Evolutionary conservation across 2,113 vertebrate species (phyloP).

Genomic region (Heteronetta atricapilla): DNA sequence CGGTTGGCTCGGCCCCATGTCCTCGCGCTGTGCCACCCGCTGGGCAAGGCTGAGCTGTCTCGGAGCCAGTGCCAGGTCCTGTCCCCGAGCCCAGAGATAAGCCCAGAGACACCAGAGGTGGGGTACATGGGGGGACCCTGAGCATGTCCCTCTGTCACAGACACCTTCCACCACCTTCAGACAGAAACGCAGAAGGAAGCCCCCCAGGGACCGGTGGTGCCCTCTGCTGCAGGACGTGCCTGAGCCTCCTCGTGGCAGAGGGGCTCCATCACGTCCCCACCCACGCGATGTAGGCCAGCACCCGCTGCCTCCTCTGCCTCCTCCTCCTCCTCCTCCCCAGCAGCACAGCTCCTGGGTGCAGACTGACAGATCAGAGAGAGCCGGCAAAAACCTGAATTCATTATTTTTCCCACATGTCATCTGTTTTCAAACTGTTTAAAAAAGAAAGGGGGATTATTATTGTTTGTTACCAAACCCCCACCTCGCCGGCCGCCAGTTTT

Average conservation of each 20-base stretch:
- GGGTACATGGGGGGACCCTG: background rate
- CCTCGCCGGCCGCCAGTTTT: too few relatives aligned
- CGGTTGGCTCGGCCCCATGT: background rate
- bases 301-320: background rate
- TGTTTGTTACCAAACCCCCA: background rate
- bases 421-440: background rate
- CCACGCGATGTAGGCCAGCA: slow-evolving; percentile 29
- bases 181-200: background rate
- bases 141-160: background rate
- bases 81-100: background rate
- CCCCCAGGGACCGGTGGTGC: background rate
- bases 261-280: background rate
- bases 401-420: slow-evolving; percentile 7
- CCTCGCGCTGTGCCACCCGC: background rate
- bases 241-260: background rate
- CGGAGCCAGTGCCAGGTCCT: background rate
- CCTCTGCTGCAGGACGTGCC: background rate
- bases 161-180: background rate
- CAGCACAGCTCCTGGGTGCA: rapidly evolving
- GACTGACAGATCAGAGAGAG: slow-evolving; percentile 50
- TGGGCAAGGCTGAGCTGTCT: too few relatives aligned
- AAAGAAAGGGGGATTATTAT: background rate
- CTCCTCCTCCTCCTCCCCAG: background rate
- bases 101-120: background rate
- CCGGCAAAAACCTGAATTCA: background rate